Evolutionary conservation across 2,888 invertebrate species (phyloP).

Genomic region (Dascillus cervinus): DNA sequence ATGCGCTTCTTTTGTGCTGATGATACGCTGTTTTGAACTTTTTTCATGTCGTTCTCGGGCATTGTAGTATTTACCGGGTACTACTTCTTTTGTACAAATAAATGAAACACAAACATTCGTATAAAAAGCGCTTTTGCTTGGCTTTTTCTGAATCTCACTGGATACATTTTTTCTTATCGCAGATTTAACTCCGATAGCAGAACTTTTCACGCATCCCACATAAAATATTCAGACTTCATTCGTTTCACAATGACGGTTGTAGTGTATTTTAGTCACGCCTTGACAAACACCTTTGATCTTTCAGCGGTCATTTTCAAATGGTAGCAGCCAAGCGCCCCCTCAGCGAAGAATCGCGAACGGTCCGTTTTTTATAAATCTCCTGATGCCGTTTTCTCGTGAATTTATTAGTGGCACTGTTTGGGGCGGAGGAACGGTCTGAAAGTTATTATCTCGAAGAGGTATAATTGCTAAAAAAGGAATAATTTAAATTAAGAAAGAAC

Average conservation of each 20-base stretch:
- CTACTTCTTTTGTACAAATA: too few species aligned
- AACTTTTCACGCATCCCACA: slow-evolving; percentile 9
- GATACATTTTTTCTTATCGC: slow-evolving; percentile 7
- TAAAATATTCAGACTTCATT: slow-evolving; percentile 19
- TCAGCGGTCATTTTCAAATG: slow-evolving; percentile 17
- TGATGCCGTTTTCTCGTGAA: background rate
- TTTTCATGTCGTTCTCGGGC: too few species aligned
- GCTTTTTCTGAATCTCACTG: slow-evolving; percentile 1
- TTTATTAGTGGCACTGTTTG: too few species aligned
- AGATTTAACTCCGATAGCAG: slow-evolving; percentile 17
- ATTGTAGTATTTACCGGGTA: too few species aligned
- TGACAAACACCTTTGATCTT: slow-evolving; percentile 17
- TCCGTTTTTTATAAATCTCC: slow-evolving; percentile 6
- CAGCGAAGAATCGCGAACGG: slow-evolving; percentile 15
- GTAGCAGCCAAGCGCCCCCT: slow-evolving; percentile 15
- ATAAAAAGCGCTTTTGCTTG: slow-evolving; percentile 9
- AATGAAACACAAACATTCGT: slow-evolving; percentile 16
- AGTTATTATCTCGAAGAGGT: slow-evolving; percentile 31
- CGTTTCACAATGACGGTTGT: slow-evolving; percentile 17
- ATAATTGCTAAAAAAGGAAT: slow-evolving; percentile 35
- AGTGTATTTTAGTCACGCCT: slow-evolving; percentile 17
- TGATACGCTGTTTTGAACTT: too few species aligned
- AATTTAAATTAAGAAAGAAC: slow-evolving; percentile 33
- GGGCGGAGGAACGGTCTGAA: too few species aligned
- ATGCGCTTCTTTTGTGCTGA: too few species aligned